A percentile compares a stretch with the other conserved stretches of the same genome.
phyloP scores from a whole-genome alignment of 1,140 invertebrate genomes.

The Pseudobourletiella spinata region DNA sequence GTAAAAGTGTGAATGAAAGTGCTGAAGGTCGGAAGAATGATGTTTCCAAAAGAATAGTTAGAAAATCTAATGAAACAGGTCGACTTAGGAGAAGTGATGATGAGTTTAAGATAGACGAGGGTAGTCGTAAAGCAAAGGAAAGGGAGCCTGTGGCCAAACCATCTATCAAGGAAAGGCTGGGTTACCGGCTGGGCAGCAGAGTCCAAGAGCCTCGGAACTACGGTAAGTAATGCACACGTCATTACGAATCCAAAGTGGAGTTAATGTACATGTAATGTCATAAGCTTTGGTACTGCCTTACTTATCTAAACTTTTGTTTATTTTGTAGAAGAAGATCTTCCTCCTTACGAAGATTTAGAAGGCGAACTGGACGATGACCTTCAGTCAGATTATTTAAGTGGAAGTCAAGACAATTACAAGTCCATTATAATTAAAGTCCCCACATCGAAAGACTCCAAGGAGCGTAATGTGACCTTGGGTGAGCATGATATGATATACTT shows the following conservation, averaged over 20 bases:
- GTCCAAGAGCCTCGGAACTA: too few species aligned
- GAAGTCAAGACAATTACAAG: slow-evolving; percentile 11
- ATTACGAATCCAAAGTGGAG: too few species aligned
- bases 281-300: too few species aligned
- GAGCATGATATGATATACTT: neutral
- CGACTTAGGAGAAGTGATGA: neutral
- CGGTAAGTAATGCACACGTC: too few species aligned
- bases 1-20: neutral
- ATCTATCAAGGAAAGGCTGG: neutral
- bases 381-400: too few species aligned
- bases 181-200: neutral
- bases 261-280: too few species aligned
- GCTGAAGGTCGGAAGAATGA: neutral
- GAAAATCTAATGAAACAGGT: neutral
- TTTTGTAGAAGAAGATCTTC: too few species aligned
- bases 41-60: too few species aligned
- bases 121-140: neutral
- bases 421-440: slow-evolving; percentile 13
- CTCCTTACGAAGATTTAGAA: too few species aligned
- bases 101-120: neutral
- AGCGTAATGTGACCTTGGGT: neutral
- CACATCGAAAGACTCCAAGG: slow-evolving; percentile 3
- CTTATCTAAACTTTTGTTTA: too few species aligned
- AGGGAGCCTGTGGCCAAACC: neutral
- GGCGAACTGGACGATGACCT: too few species aligned